Base-by-base conservation (phyloP, 2,888 invertebrate species). In the Bedellia somnulentella region DNA sequence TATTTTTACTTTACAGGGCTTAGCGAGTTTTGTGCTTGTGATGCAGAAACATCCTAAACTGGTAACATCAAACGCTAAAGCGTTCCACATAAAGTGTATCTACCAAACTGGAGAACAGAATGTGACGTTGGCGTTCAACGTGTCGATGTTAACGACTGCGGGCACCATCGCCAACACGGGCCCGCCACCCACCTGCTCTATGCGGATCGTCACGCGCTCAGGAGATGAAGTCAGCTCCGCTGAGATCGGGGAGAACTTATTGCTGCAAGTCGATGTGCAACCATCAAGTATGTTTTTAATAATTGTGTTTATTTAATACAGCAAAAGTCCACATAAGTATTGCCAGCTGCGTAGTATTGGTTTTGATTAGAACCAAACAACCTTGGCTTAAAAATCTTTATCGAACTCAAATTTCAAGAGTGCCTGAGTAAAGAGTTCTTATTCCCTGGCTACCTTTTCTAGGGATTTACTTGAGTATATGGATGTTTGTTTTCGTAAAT, bases 11-110 rank as follows among this genome's bases (percentile, higher is more conserved):
- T 56, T 60, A 34, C 60, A 89, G 88, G 93, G 93, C 29, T 83
- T 92, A 56, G 94, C 94, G 14, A 91, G 90, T 53, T 95, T 94
- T 57, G 90, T 95, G 2, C 78, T 97, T 24, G 93, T 97, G 14
- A 91, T 97, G 53, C 96, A 97, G 57, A 93, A 93, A 67, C 96
- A 97, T 82, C 93, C 94, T 0, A 93, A 93, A 75, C 79, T 97
- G 30, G 88, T 96, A 29, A 97, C 96, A 1, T 91, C 90, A 57
- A 90, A 91, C 51, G 93, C 96, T 4, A 93, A 94, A 60, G 95
- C 96, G 2, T 97, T 95, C 75, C 93, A 95, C 63, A 93, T 97
- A 39, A 92, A 92, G 58, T 96, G 96, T 58, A 87, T 93, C 32
- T 96, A 96, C 58, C 91, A 93, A 60, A 93, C 93, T 1, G 93